These are phyloP conservation scores for Neomonachus schauinslandi DNA, from an alignment of 2,113 vertebrate species.

Conservation along the genomic window DNA sequence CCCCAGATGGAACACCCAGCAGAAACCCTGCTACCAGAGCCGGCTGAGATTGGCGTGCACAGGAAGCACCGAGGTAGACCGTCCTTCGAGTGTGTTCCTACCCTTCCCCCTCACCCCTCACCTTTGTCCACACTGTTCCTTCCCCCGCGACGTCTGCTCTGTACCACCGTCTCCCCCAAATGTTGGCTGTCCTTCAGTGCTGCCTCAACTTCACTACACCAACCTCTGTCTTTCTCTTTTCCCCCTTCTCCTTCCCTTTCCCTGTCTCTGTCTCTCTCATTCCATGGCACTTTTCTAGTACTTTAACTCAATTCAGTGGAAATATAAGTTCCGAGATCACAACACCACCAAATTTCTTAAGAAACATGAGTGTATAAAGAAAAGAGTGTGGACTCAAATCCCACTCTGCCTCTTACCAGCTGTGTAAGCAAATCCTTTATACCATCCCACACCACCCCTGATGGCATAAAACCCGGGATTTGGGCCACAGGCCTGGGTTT, in stretches of 20 bases:
- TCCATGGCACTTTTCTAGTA: not conserved
- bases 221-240: fast-evolving
- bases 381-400: too few relatives aligned
- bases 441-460: too few relatives aligned
- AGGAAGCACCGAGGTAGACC: fast-evolving
- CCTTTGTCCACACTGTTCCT: not conserved
- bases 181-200: fast-evolving
- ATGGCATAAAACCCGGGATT: not conserved
- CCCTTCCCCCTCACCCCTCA: not conserved
- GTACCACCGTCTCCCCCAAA: too few relatives aligned
- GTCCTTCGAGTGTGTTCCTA: fast-evolving
- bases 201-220: not conserved
- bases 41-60: fast-evolving
- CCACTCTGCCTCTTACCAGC: not conserved
- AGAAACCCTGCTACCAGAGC: not conserved
- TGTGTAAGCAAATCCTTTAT: not conserved
- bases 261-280: not conserved
- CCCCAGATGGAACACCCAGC: fast-evolving
- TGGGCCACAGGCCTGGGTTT: not conserved
- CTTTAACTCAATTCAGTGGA: not conserved
- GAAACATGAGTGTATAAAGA: not conserved
- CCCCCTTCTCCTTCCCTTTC: not conserved
- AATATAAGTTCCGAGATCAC: not conserved
- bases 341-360: not conserved
- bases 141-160: not conserved